These are phyloP conservation scores for Meloidogyne hapla DNA, from an alignment of 1,140 invertebrate genomes.

Conservation along the genomic window DNA sequence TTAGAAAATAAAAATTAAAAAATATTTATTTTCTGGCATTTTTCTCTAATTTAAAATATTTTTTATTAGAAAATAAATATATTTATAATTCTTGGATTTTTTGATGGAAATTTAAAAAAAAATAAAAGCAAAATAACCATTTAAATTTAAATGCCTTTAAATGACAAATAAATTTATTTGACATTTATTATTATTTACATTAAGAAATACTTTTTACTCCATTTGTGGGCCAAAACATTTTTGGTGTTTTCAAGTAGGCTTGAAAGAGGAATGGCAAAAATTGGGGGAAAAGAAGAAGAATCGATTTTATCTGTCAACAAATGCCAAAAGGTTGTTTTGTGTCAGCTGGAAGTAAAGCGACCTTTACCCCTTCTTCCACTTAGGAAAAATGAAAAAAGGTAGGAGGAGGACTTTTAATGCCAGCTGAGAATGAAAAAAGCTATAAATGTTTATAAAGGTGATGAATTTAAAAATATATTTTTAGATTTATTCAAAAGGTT, in stretches of 20 bases:
- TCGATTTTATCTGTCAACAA: constrained; percentile 16
- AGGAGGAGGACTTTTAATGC: background rate
- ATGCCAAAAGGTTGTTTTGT: constrained; percentile 12
- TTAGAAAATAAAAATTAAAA: no score
- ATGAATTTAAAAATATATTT: background rate
- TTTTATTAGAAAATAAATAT: no score
- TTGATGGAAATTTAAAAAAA: no score
- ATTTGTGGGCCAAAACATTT: background rate
- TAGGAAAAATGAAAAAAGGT: background rate
- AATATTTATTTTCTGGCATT: no score
- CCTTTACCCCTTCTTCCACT: background rate
- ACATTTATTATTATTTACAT: no score
- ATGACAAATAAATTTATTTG: no score
- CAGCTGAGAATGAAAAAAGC: background rate
- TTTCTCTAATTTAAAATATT: no score
- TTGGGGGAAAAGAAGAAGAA: background rate
- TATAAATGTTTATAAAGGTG: background rate
- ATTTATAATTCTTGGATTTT: no score
- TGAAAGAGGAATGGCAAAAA: background rate
- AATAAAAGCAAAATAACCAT: no score
- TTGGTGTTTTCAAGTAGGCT: background rate
- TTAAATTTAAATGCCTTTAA: no score
- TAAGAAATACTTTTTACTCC: background rate
- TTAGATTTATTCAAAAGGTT: background rate
- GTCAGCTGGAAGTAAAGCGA: constrained; percentile 1